Base-by-base conservation (phyloP, 2,797 vertebrate species). In the Sebastes cheni region DNA sequence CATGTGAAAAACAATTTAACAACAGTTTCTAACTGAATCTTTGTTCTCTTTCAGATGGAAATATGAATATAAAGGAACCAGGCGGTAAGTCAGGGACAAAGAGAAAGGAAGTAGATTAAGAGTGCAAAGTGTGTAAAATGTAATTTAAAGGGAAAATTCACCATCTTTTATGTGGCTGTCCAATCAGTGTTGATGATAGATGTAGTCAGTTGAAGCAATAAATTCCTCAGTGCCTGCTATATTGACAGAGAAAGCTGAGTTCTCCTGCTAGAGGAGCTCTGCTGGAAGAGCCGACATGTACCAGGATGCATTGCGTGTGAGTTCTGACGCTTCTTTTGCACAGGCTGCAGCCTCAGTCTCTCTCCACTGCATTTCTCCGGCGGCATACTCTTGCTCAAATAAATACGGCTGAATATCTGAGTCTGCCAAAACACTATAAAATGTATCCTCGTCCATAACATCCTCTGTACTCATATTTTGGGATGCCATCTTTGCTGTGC, bases 51-150 rank as follows among this genome's bases (percentile, higher is more conserved):
- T 46, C 86, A 95, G 92, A 79, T 14, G 95, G 95, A 95, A 95
- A 96, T 86, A 95, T 90, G 91, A 96, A 95, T 92, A 92, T 95
- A 91, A 95, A 88, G 85, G 94, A 95, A 13, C 93, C 95, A 72
- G 94, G 93, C 86, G 87, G 91, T 97, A 95, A 97, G 96, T 96
- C 70, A 90, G 22, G 68, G 66, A 72, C 39, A 84, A 59, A 82
- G 46, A 85, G 29, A 80, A 58, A 75, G 42, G 25, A 66, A 68
- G 59, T 22, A 67, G 65, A 66, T n/a, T 34, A 61, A 27, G 39
- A 77, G 42, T 42, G 23, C 22, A 60, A 42, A 29, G 14, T 13
- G 39, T 25, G 10, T 69, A 13, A 67, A 72, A 79, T 69, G 8
- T 58, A 0, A 55, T 56, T 54, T 54, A 54, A 54, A 22, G 52